Evolutionary conservation across 2,797 vertebrate species (phyloP).

Genomic region (Parambassis ranga): DNA sequence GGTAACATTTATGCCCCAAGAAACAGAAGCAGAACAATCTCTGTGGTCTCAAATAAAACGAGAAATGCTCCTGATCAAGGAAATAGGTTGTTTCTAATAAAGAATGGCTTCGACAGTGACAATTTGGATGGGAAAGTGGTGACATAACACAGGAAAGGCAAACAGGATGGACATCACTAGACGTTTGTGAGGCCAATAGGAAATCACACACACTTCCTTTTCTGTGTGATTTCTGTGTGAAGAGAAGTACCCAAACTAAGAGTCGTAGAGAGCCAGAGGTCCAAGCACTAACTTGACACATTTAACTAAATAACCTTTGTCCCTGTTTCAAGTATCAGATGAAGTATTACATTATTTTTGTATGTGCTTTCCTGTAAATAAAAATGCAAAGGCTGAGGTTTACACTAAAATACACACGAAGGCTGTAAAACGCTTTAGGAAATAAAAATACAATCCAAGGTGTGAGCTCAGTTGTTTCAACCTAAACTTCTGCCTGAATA

Average conservation of each 20-base stretch:
- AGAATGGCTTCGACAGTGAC: neutral
- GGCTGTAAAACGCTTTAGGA: neutral
- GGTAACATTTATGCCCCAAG: neutral
- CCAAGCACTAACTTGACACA: neutral
- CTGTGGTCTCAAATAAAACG: neutral
- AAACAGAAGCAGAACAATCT: neutral
- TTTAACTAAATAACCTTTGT: no score
- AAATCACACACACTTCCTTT: constrained; percentile 56
- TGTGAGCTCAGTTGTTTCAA: neutral
- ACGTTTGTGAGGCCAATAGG: constrained; percentile 14
- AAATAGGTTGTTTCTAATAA: constrained; percentile 12
- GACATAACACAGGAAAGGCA: constrained; percentile 51
- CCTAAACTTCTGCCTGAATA: neutral
- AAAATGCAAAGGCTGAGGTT: no score
- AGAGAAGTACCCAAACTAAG: neutral
- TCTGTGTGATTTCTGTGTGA: constrained; percentile 2
- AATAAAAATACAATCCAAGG: neutral
- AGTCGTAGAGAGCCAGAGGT: neutral
- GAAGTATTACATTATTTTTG: no score
- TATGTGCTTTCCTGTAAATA: no score
- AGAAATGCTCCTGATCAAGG: constrained; percentile 14
- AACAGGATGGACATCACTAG: constrained; percentile 47
- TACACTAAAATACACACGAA: no score
- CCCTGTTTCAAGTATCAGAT: no score
- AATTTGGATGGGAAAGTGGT: constrained; percentile 30